These are phyloP conservation scores for Caenorhabditis panamensis DNA, from an alignment of 2,888 invertebrate species.

Conservation along the genomic window DNA sequence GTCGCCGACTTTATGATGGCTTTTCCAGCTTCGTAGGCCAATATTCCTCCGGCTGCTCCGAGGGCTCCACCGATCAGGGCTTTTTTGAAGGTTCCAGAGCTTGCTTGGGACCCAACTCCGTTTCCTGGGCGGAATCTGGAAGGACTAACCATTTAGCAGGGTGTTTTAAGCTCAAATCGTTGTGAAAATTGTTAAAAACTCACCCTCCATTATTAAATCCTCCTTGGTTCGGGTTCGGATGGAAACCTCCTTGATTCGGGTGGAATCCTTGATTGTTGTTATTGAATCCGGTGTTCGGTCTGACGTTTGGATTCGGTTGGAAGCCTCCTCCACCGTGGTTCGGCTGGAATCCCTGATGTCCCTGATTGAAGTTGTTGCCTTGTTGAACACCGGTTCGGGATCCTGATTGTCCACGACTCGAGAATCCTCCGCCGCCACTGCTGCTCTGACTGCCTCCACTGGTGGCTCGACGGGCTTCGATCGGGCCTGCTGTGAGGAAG, in stretches of 20 bases:
- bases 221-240: too few relatives aligned
- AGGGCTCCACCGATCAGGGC: constrained; percentile 79
- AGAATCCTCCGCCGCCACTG: constrained; percentile 37
- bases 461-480: constrained; percentile 54
- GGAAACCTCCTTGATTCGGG: too few relatives aligned
- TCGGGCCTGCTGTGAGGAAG: constrained; percentile 35
- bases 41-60: constrained; percentile 76
- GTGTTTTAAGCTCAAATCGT: too few relatives aligned
- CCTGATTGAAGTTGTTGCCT: constrained; percentile 23
- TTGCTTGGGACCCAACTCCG: constrained; percentile 57
- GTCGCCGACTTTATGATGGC: constrained; percentile 75
- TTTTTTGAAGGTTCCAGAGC: constrained; percentile 71
- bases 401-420: constrained; percentile 29
- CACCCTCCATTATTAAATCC: constrained; percentile 24
- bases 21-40: constrained; percentile 72
- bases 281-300: not conserved
- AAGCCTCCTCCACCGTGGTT: constrained; percentile 26
- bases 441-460: constrained; percentile 9
- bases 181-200: too few relatives aligned
- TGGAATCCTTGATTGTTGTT: constrained; percentile 40
- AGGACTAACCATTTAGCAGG: too few relatives aligned
- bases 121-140: constrained; percentile 56
- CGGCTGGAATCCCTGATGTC: constrained; percentile 23
- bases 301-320: constrained; percentile 23
- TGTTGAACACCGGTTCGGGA: constrained; percentile 24